Base-by-base conservation (phyloP, 2,113 vertebrate genomes). In the Stigmatopora argus region DNA sequence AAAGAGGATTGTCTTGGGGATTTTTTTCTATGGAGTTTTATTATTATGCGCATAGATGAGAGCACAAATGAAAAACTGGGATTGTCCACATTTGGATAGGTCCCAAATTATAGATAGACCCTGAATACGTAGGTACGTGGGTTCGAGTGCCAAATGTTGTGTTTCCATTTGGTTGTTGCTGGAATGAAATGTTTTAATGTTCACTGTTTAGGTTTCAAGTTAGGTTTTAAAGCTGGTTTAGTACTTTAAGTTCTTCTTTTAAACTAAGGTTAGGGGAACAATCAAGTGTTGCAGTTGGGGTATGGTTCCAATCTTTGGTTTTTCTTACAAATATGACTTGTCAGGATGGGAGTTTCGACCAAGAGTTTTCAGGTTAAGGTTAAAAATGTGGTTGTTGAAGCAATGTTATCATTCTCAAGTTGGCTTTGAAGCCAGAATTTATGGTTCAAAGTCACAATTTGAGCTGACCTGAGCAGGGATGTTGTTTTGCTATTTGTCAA, bases 1-100 rank as follows among this genome's bases (percentile, higher is more conserved):
- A 55, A 55, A 55, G 52, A 55, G 52, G 52, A 56, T 56, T 56
- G 21, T 56, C 53, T 17, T 31, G 53, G 53, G 4, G 23, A 12
- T 56, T 23, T 23, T 31, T 56, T 56, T 56, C 6, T 31, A 31
- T 56, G 53, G 5, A 31, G 53, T 14, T 31, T 11, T 56, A 56
- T 17, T 56, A 56, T 56, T 56, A 31, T 7, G 23, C 14, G 53
- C 53, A 26, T 56, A 56, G 53, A 56, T 56, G 53, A 56, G 23
- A 13, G 15, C 53, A 56, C 26, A 23, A 55, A 55, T 55, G 53
- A 55, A 52, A 52, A 21, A 49, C 6, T 8, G 51, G 5, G 23
- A 56, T 31, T 56, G 14, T 31, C 23, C 13, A 31, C 19, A 13
- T 31, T 55, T 26, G 21, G 52, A 55, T 15, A 21, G 52, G 21